Conservation (phyloP, 2,113 vertebrate genomes). For the Trochalopteron elliotii region DNA sequence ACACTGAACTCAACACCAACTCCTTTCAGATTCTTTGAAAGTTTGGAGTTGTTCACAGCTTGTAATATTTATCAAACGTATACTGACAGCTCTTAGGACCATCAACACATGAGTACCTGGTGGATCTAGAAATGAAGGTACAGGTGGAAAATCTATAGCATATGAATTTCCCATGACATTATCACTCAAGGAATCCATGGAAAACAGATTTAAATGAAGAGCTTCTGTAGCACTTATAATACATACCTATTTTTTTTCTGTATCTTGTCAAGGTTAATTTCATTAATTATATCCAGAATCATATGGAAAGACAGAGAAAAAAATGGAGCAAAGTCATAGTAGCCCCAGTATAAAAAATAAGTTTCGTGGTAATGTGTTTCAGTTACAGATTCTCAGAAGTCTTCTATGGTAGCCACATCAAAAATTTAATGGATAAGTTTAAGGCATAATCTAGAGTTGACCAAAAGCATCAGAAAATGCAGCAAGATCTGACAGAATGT, state of each 20-base stretch:
- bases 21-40: neutral
- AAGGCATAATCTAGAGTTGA: neutral
- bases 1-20: neutral
- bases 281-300: neutral
- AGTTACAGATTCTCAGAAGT: neutral
- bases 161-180: neutral
- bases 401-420: neutral
- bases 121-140: neutral
- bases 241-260: neutral
- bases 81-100: neutral
- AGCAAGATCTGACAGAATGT: neutral
- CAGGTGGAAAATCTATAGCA: neutral
- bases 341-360: neutral
- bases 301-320: neutral
- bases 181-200: neutral
- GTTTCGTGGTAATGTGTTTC: neutral
- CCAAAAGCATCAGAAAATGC: neutral
- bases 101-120: neutral
- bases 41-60: neutral
- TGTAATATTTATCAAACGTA: neutral
- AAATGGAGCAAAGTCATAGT: neutral
- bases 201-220: neutral
- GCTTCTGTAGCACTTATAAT: neutral
- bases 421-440: neutral
- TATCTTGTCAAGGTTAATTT: neutral